Base-by-base conservation (phyloP, 2,113 vertebrate species). In the Chlorodrepanis virens region DNA sequence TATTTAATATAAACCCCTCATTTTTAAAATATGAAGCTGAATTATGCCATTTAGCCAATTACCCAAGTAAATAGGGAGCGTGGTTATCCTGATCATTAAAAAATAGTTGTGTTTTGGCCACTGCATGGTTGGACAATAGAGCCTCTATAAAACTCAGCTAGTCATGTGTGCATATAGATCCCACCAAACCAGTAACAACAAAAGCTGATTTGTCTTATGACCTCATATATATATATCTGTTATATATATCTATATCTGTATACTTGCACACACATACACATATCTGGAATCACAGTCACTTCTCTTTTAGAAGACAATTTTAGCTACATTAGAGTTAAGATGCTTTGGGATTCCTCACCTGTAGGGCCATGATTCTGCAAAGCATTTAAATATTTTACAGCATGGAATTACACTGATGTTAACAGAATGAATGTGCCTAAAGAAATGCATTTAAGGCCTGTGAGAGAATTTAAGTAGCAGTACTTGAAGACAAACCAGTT, bases 21-120 rank as follows among this genome's bases (percentile, higher is more conserved):
- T 93, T 82, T 95, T 86, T 80, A 1, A 81, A 95, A 91, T 75
- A 78, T n/a, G 47, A 69, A 80, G 85, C 60, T 88, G 44, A 88
- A 72, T 92, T 88, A 90, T 86, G 68, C 85, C 18, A 70, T 88
- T 92, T 88, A 90, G 56, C 79, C 68, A 95, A 88, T 96, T 90
- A 92, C 14, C 39, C 57, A 59, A 88, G 87, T 78, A 95, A 87
- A 87, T 18, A 63, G 19, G 33, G 71, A 88, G 29, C 33, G 25
- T 65, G 29, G 25, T 86, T 92, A 31, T 89, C 70, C 27, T 47
- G 31, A 42, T 90, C 3, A 40, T 35, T 90, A 63, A 39, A 79
- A 91, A 88, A 60, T 5, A 18, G 27, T 72, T 64, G 53, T 87
- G n/a, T 72, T 89, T 89, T 69, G 53, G n/a, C 42, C 67, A 29